These are phyloP conservation scores for Tringa solitaria DNA, from an alignment of 2,113 vertebrate species.

Conservation along the genomic window DNA sequence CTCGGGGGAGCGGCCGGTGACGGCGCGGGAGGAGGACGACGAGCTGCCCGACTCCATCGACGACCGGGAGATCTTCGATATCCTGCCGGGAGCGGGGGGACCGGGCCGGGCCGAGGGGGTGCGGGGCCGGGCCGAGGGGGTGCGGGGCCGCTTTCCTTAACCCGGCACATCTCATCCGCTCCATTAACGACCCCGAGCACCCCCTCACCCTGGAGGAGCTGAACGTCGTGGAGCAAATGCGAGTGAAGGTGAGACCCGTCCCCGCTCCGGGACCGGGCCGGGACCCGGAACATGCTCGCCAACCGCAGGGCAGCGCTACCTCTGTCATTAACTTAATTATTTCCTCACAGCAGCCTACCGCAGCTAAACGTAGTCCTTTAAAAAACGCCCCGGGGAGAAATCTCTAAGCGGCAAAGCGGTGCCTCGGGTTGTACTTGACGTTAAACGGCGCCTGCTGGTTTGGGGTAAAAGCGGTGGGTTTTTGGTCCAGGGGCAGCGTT, in stretches of 20 bases:
- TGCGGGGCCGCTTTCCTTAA: constrained; percentile 78
- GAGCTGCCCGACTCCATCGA: constrained; percentile 80
- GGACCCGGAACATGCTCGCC: background rate
- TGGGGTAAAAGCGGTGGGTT: background rate
- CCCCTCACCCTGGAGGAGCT: constrained; percentile 93
- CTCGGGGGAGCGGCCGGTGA: constrained; percentile 78
- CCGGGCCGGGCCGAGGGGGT: too few relatives aligned
- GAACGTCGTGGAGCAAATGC: constrained; percentile 90
- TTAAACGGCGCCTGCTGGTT: background rate
- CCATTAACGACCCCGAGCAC: constrained; percentile 94
- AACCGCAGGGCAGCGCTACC: background rate
- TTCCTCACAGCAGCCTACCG: accelerated
- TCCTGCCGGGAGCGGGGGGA: constrained; percentile 49
- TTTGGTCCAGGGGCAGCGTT: background rate
- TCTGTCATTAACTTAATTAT: accelerated
- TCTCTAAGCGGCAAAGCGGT: accelerated
- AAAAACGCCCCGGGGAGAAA: accelerated
- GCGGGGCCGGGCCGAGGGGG: too few relatives aligned
- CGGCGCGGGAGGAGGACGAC: constrained; percentile 81
- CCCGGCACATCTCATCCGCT: constrained; percentile 90
- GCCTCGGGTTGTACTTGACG: background rate
- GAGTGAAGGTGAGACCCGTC: constrained; percentile 78
- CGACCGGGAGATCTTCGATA: constrained; percentile 86
- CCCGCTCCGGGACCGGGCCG: too few relatives aligned
- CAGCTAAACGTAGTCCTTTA: accelerated